Conservation (phyloP, 2,113 vertebrate species). For the Rhabdomys dilectus region DNA sequence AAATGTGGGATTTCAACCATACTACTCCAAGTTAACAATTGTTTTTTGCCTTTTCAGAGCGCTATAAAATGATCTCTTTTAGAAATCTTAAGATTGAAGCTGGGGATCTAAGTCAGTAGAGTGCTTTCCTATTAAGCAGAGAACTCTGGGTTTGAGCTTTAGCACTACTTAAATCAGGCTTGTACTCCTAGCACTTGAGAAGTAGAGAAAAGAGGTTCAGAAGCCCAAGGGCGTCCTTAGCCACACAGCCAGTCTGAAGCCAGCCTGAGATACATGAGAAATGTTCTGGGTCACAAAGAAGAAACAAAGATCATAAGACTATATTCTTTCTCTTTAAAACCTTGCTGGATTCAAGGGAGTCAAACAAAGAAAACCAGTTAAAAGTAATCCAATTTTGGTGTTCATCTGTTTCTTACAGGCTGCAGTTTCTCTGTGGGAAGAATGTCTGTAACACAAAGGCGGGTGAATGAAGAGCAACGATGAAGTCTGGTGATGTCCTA, state of each 20-base stretch:
- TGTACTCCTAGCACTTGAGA: neutral
- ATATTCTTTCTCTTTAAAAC: conserved; percentile 30
- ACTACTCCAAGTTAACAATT: neutral
- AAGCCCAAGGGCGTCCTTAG: neutral
- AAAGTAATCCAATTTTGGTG: neutral
- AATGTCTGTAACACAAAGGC: neutral
- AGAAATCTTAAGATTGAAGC: neutral
- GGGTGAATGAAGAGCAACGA: neutral
- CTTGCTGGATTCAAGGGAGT: conserved; percentile 4
- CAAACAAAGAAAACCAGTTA: conserved; percentile 32
- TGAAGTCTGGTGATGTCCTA: neutral
- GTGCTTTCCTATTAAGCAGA: neutral
- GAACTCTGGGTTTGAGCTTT: neutral
- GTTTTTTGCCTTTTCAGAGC: neutral
- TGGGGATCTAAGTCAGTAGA: neutral
- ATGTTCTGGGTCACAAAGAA: neutral
- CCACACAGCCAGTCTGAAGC: neutral
- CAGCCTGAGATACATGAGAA: neutral
- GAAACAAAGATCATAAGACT: neutral
- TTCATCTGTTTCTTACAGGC: neutral
- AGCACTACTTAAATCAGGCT: neutral
- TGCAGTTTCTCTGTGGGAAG: neutral
- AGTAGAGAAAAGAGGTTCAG: neutral
- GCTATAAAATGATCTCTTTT: conserved; percentile 39
- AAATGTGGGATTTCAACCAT: neutral